Percentiles rank a stretch among this genome's conserved stretches.
Evolutionary conservation across 2,113 vertebrate genomes (phyloP).

Genomic region (Hippopotamus amphibius): DNA sequence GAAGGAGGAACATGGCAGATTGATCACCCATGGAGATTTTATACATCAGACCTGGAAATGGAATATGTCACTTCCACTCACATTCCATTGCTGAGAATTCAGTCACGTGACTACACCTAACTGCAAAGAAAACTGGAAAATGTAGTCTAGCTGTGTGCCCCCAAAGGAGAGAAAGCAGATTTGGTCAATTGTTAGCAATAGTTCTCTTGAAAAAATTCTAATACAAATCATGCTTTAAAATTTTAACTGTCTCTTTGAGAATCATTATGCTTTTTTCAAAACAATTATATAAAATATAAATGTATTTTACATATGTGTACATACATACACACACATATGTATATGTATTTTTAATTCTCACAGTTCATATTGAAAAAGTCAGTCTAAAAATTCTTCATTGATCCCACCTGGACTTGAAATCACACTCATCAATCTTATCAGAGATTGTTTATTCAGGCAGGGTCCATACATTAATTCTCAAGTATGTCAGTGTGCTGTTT

Average conservation of each 20-base stretch:
- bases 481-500: neutral
- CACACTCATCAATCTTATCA: neutral
- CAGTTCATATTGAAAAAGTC: neutral
- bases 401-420: neutral
- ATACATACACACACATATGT: neutral
- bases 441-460: neutral
- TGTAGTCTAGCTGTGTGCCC: neutral
- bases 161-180: neutral
- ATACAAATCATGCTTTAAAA: neutral
- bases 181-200: neutral
- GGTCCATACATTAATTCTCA: neutral
- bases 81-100: neutral
- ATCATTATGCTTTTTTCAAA: neutral
- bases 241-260: neutral
- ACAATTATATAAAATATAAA: neutral
- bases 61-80: neutral
- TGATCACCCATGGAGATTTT: neutral
- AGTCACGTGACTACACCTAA: neutral
- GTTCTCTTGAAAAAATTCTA: neutral
- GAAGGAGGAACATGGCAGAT: neutral
- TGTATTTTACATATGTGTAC: neutral
- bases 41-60: neutral
- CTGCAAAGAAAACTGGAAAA: neutral
- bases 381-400: neutral
- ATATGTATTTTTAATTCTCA: neutral